phyloP scores from a whole-genome alignment of 2,113 vertebrate genomes.

The Orthochromis malagaraziensis region DNA sequence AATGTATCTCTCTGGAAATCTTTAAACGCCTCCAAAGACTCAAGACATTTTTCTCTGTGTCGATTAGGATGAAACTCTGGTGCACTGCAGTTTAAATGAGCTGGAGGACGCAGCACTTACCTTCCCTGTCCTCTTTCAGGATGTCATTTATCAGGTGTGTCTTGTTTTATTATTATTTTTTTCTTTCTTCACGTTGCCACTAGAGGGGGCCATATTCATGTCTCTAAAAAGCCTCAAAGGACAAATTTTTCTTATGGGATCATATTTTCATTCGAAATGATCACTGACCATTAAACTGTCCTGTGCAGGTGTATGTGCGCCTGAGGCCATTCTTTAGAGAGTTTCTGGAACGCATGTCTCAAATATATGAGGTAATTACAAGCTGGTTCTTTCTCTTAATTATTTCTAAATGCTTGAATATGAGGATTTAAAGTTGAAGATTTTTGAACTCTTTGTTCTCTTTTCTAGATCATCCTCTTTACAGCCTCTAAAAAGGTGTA shows the following conservation, averaged over 20 bases:
- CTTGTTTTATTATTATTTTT: background rate
- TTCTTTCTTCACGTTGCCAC: background rate
- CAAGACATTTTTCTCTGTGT: background rate
- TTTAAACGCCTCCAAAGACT: background rate
- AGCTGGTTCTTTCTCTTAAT: background rate
- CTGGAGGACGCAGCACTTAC: constrained; percentile 97
- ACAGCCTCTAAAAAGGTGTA: constrained; percentile 99
- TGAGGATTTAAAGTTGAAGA: background rate
- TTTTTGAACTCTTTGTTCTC: background rate
- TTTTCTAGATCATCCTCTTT: constrained; percentile 92
- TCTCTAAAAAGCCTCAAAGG: background rate
- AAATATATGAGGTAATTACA: constrained; percentile 92
- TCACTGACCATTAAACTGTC: background rate
- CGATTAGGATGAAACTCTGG: constrained; percentile 92
- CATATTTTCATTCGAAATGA: background rate
- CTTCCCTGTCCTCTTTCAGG: constrained; percentile 98
- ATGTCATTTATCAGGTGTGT: constrained; percentile 97
- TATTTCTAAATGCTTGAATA: background rate
- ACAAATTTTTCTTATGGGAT: background rate
- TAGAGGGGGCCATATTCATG: constrained; percentile 16
- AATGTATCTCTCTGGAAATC: background rate
- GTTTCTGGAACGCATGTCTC: constrained; percentile 98
- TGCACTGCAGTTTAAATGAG: constrained; percentile 98
- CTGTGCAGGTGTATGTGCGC: constrained; percentile 88
- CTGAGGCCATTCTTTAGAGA: constrained; percentile 98